Conservation (phyloP, 2,888 invertebrate species). For the Synergus gifuensis region DNA sequence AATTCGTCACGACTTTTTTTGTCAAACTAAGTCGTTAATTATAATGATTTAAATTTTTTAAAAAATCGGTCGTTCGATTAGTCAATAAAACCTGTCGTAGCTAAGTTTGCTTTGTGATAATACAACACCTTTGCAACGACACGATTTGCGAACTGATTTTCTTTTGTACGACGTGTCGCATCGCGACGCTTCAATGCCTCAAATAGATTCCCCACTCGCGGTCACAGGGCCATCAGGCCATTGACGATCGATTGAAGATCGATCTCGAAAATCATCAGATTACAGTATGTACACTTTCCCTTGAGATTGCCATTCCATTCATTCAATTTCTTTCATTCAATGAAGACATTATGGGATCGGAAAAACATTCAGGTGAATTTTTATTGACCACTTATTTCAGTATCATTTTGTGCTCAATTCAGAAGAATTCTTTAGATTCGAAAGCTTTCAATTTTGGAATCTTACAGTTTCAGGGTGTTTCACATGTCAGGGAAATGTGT, state of each 20-base stretch:
- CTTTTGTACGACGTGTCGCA: slow-evolving; percentile 65
- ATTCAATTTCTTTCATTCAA: not conserved
- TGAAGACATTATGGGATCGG: not conserved
- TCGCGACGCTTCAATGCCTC: slow-evolving; percentile 61
- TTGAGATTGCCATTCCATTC: not conserved
- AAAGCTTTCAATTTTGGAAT: too few relatives aligned
- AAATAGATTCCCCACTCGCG: slow-evolving; percentile 76
- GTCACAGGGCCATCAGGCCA: slow-evolving; percentile 68
- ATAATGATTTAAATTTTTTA: not conserved
- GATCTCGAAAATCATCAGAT: slow-evolving; percentile 52
- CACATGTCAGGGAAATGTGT: too few relatives aligned
- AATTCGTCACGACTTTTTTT: slow-evolving; percentile 46
- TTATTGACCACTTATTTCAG: not conserved
- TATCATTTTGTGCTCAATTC: too few relatives aligned
- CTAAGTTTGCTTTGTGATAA: slow-evolving; percentile 33
- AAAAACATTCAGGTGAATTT: not conserved
- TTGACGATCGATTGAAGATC: slow-evolving; percentile 70
- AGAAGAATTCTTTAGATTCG: too few relatives aligned
- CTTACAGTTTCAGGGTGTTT: too few relatives aligned
- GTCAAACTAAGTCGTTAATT: not conserved
- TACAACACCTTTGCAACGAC: slow-evolving; percentile 66
- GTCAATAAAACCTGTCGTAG: slow-evolving; percentile 8
- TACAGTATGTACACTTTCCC: not conserved
- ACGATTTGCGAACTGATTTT: slow-evolving; percentile 71
- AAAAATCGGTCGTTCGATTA: slow-evolving; percentile 16